Evolutionary conservation across 1,140 invertebrate genomes (phyloP), one percentile per base, ranked within the genome.

Genomic region (Hermetia illucens): DNA sequence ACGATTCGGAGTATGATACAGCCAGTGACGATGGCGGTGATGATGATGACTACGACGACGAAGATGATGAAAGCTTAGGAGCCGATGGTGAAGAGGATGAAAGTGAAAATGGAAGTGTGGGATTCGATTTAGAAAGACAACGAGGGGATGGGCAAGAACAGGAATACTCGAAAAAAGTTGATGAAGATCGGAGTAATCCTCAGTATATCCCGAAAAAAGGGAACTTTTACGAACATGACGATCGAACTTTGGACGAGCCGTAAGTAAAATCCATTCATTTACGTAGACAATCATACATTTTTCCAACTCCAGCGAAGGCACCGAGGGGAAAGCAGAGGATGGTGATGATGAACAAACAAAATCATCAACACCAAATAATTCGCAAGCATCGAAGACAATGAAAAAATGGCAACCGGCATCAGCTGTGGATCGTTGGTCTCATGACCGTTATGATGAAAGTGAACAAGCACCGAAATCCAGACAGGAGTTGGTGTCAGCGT

Each of bases 201-300:
- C 91, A 95, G 47, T 96, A 94, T 58, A 94, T 96, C 52, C 93
- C 93, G 0, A 91, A 94, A 62, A 75, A 81, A 44, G 93, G 93
- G 13, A 88, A 86, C 3, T 96, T 96, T 62, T 97, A 95, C 53
- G 91, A 97, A 50, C 91, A 97, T 56, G 91, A 96, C 62, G 86
- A 91, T 53, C 64, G 88, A 46, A 85, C 80, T n/a, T 71, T 74
- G 15, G 79, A 81, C 16, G 78, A 82, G 44, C 60, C 51, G 67
- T 74, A 63, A 61, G 55, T 41, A 5, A 19, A 24, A 34, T 6
- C 25, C 22, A 5, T 32, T 13, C 13, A 17, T 9, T 35, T 16
- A 27, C 24, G 8, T 27, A 27, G 24, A n/a, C n/a, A n/a, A n/a
- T n/a, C n/a, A n/a, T 27, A 16, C 34, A 21, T 5, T 9, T 8